These are phyloP conservation scores for Mythimna ferrago DNA, from an alignment of 2,888 invertebrate genomes.

Conservation along the genomic window DNA sequence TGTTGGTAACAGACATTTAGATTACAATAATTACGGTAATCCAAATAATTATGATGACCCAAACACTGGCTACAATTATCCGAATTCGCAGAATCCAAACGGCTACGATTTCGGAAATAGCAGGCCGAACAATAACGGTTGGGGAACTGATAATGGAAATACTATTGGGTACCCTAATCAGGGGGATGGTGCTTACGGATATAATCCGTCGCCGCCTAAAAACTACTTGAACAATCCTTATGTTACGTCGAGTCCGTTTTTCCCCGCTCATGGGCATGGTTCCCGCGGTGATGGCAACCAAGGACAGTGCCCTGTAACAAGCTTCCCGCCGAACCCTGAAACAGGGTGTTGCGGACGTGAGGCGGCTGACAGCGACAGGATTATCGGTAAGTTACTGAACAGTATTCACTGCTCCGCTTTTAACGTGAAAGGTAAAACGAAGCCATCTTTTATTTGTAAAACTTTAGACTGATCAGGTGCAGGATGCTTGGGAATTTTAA, in stretches of 20 bases:
- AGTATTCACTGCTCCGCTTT: constrained; percentile 52
- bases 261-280: constrained; percentile 28
- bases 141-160: constrained; percentile 39
- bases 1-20: constrained; percentile 28
- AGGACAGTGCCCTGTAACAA: constrained; percentile 75
- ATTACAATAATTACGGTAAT: constrained; percentile 40
- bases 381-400: constrained; percentile 75
- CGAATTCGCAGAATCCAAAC: constrained; percentile 21
- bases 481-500: constrained; percentile 46
- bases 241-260: constrained; percentile 46
- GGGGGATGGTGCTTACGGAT: constrained; percentile 9
- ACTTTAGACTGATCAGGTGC: constrained; percentile 35
- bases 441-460: constrained; percentile 57
- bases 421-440: constrained; percentile 59
- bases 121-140: constrained; percentile 26
- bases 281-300: constrained; percentile 38
- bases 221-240: constrained; percentile 57
- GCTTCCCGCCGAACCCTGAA: constrained; percentile 77
- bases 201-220: constrained; percentile 19
- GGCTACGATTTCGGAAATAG: constrained; percentile 28
- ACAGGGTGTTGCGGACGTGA: constrained; percentile 84
- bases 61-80: constrained; percentile 35
- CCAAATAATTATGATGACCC: constrained; percentile 39
- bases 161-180: constrained; percentile 35
- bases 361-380: constrained; percentile 76